Conservation (phyloP, 2,113 vertebrate species). For the Coracopsis vasa region DNA sequence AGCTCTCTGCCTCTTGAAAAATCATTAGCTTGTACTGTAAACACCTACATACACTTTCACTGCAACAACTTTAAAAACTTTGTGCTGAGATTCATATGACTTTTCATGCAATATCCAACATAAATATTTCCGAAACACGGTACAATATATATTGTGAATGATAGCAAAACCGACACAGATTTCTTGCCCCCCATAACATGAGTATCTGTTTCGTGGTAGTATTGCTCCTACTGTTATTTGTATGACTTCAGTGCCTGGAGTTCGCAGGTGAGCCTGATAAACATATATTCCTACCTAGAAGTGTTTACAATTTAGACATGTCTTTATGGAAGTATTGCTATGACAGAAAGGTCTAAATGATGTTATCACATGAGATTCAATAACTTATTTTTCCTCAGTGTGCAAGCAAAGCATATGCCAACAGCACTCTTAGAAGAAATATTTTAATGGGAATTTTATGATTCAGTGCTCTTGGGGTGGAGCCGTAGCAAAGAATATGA, state of each 20-base stretch:
- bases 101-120: neutral
- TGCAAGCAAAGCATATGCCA: neutral
- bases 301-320: neutral
- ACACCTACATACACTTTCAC: neutral
- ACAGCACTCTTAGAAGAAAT: neutral
- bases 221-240: neutral
- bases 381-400: neutral
- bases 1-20: neutral
- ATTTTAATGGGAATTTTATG: neutral
- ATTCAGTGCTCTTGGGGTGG: neutral
- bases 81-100: neutral
- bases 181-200: accelerated
- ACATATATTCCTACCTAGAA: neutral
- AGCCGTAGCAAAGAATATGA: neutral
- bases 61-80: neutral
- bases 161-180: neutral
- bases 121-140: neutral
- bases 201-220: neutral
- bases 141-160: neutral
- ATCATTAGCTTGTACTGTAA: neutral
- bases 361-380: neutral
- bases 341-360: neutral
- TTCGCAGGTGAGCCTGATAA: neutral
- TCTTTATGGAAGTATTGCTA: neutral
- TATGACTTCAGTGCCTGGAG: neutral